Base-by-base conservation (phyloP, 2,113 vertebrate species). In the Zosterops japonicus region DNA sequence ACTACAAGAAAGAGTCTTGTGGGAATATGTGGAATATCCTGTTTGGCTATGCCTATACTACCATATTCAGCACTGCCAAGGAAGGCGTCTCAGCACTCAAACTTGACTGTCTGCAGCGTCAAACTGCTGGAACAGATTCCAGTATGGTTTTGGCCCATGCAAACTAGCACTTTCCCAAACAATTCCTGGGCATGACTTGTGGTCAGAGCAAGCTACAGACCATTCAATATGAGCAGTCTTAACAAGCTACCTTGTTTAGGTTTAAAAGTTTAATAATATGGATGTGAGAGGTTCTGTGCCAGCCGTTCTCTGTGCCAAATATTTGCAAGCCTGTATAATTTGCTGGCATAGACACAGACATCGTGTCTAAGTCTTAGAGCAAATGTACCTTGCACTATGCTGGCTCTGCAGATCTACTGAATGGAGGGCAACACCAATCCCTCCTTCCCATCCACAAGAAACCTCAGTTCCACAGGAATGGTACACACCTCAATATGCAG, bases 1-100 rank as follows among this genome's bases (percentile, higher is more conserved):
- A 68, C 33, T 92, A 90, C 61, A 56, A 75, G 49, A 71, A 94
- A 49, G 33, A 90, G 52, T 41, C 80, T 91, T 91, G 69, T 20
- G 89, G 89, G 65, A 95, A 41, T 91, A 94, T 46, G 83, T 60
- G 69, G 86, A 94, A 94, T 94, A 95, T 94, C 86, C 89, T 96
- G 93, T 96, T 93, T 92, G 86, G 76, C 68, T 92, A 56, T 41
- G 50, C 31, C 63, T 91, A 52, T 72, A 72, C 59, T 85, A 83
- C 86, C 18, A 86, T 76, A 89, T 81, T 94, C 61, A 95, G 35
- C 42, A 83, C 68, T 70, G 94, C 80, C 93, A 97, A 79, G 72
- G 71, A 95, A 95, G 14, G 42, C 0, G 2, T 80, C 55, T 90
- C 79, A 92, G 85, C 42, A 35, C 75, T 93, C 76, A 83, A 69